These are phyloP conservation scores for Drosophila leonis DNA, from an alignment of 2,888 invertebrate species.

Conservation along the genomic window DNA sequence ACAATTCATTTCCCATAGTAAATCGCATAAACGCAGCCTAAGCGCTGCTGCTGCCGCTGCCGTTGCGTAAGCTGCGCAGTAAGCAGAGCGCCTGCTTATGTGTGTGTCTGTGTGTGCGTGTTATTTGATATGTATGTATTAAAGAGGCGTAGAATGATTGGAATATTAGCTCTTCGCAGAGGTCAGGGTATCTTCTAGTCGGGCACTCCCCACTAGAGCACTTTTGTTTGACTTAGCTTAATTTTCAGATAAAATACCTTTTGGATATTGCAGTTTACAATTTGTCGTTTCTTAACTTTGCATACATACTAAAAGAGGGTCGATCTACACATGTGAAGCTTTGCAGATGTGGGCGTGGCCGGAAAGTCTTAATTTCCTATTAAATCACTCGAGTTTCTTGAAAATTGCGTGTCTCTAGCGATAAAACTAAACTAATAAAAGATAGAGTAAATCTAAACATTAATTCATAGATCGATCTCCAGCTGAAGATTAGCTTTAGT, in stretches of 20 bases:
- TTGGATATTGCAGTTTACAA: neutral
- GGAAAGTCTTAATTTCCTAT: neutral
- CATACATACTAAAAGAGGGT: neutral
- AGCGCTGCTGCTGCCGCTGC: neutral
- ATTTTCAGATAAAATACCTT: neutral
- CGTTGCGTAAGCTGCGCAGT: neutral
- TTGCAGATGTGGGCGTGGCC: neutral
- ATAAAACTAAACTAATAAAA: neutral
- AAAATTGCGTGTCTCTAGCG: neutral
- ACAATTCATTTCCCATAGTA: neutral
- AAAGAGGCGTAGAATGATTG: neutral
- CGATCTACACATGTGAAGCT: neutral
- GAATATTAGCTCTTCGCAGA: neutral
- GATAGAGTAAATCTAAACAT: neutral
- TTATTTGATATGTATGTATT: neutral
- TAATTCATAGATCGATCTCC: neutral
- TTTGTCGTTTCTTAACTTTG: neutral
- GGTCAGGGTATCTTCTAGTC: neutral
- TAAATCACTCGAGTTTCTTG: neutral
- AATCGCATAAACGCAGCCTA: neutral
- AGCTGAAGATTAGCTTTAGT: neutral
- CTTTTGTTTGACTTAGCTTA: neutral
- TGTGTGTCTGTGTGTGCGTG: neutral
- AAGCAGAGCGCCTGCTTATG: neutral
- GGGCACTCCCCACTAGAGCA: neutral